phyloP scores from a whole-genome alignment of 2,113 vertebrate species.

The Capricornis sumatraensis region DNA sequence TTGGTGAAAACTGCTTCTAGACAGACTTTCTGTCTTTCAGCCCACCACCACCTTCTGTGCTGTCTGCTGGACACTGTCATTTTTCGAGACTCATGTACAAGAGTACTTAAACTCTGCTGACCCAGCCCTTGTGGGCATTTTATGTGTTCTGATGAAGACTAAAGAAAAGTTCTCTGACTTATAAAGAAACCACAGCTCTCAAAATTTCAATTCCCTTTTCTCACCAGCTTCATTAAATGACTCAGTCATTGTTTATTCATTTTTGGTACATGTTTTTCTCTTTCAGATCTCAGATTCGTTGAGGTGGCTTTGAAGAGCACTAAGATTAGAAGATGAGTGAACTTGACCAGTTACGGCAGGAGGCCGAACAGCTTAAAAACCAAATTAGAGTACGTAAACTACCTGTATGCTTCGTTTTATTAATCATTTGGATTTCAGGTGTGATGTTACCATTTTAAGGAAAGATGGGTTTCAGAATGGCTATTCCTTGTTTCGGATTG shows the following conservation, averaged over 20 bases:
- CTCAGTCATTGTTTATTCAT: not conserved
- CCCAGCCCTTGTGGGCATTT: not conserved
- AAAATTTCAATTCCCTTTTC: not conserved
- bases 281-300: slow-evolving; percentile 88
- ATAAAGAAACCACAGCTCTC: not conserved
- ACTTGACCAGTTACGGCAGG: slow-evolving; percentile 99
- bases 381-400: slow-evolving; percentile 93
- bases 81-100: not conserved
- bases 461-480: not conserved
- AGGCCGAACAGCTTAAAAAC: slow-evolving; percentile 99
- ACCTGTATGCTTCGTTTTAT: not conserved
- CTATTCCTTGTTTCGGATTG: not conserved
- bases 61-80: not conserved
- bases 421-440: accelerated
- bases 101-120: not conserved
- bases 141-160: not conserved
- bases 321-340: slow-evolving; percentile 97
- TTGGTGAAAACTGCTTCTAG: not conserved
- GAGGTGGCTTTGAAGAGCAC: slow-evolving; percentile 88
- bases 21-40: not conserved
- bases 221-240: not conserved
- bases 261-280: not conserved
- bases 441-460: too few species aligned
- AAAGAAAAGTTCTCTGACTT: not conserved
- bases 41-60: not conserved